Evolutionary conservation across 2,888 invertebrate genomes (phyloP).

Genomic region (Nycteola revayana): DNA sequence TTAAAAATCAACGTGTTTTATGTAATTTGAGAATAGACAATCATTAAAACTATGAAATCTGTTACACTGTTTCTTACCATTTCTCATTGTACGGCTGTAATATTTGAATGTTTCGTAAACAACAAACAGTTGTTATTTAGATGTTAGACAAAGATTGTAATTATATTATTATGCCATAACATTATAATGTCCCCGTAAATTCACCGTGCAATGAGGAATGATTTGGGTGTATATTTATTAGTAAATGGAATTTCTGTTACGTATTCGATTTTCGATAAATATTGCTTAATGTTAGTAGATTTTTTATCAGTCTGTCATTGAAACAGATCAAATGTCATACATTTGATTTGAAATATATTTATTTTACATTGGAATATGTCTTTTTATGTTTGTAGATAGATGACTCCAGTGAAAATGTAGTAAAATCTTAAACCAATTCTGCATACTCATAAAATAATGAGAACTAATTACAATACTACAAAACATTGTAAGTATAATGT

Average conservation of each 20-base stretch:
- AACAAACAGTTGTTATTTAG: constrained; percentile 18
- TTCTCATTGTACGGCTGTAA: constrained; percentile 54
- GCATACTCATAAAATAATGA: constrained; percentile 47
- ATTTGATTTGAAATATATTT: constrained; percentile 82
- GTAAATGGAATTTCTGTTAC: constrained; percentile 73
- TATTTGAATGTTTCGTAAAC: constrained; percentile 25
- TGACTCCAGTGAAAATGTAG: constrained; percentile 67
- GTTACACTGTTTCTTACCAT: constrained; percentile 51
- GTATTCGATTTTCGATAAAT: constrained; percentile 77
- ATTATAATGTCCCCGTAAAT: constrained; percentile 33
- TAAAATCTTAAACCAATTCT: constrained; percentile 49
- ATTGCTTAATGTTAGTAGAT: constrained; percentile 80
- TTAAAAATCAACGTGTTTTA: constrained; percentile 66
- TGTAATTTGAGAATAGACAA: constrained; percentile 67
- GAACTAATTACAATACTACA: constrained; percentile 51
- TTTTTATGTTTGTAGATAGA: constrained; percentile 81
- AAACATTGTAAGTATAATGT: constrained; percentile 72
- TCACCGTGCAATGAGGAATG: constrained; percentile 55
- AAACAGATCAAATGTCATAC: constrained; percentile 80
- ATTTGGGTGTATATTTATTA: constrained; percentile 60
- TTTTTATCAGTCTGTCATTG: constrained; percentile 78
- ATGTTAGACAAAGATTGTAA: constrained; percentile 19
- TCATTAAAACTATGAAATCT: constrained; percentile 69
- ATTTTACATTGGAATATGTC: constrained; percentile 79
- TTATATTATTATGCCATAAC: constrained; percentile 30